These are phyloP conservation scores for Poeciliopsis paucimaculata DNA, from an alignment of 2,797 vertebrate genomes.

Conservation along the genomic window DNA sequence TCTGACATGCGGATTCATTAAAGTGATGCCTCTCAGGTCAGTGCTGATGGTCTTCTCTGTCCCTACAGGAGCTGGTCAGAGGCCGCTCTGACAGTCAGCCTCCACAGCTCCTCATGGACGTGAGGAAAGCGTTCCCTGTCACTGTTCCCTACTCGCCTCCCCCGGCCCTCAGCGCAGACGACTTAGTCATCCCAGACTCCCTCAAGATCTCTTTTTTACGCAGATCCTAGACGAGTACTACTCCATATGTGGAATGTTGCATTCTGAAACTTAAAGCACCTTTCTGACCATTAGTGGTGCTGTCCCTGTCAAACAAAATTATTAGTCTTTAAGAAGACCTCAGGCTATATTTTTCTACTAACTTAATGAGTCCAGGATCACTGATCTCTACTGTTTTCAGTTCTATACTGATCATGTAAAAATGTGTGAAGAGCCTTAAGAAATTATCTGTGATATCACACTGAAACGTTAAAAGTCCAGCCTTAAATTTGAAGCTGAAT, in stretches of 20 bases:
- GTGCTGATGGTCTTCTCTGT: slow-evolving; percentile 7
- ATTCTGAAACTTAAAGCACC: slow-evolving; percentile 1
- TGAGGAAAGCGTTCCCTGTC: slow-evolving; percentile 81
- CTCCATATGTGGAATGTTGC: background rate
- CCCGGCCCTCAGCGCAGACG: slow-evolving; percentile 54
- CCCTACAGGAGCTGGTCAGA: slow-evolving; percentile 75
- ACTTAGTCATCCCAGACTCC: slow-evolving; percentile 79
- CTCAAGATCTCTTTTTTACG: slow-evolving; percentile 82
- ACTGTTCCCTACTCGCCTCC: slow-evolving; percentile 77
- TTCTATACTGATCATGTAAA: background rate
- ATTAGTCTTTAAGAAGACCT: background rate
- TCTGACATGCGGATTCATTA: background rate
- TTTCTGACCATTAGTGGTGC: background rate
- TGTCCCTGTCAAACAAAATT: background rate
- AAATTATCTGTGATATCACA: background rate
- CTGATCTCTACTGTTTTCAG: background rate
- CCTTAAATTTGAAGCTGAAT: background rate
- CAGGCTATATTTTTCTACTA: background rate
- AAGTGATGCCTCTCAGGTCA: background rate
- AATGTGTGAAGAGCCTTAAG: background rate
- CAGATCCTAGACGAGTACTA: slow-evolving; percentile 53
- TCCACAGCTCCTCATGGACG: slow-evolving; percentile 81
- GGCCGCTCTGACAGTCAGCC: slow-evolving; percentile 54
- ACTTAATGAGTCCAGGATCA: background rate
- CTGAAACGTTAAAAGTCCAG: background rate